Conservation (phyloP, 2,888 invertebrate species). For the Meganola albula region DNA sequence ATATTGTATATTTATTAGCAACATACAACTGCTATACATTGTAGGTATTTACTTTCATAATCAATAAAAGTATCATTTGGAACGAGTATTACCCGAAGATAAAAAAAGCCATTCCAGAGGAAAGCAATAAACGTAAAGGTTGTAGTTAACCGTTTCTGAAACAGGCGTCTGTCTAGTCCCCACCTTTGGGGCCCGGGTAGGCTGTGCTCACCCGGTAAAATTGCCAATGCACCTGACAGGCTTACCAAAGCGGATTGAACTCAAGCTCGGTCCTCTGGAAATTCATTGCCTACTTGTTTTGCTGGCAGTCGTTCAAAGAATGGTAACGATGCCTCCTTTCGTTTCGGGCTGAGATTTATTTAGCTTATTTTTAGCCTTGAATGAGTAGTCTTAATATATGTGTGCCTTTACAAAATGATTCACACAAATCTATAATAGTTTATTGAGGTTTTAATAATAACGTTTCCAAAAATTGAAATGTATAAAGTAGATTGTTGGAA, state of each 20-base stretch:
- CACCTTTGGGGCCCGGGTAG: constrained; percentile 23
- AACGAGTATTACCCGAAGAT: constrained; percentile 33
- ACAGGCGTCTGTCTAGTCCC: constrained; percentile 43
- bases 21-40: too few species aligned
- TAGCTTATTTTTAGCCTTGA: too few species aligned
- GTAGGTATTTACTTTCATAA: constrained; percentile 9
- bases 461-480: too few species aligned
- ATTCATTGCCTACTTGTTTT: constrained; percentile 21
- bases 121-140: constrained; percentile 44
- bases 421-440: too few species aligned
- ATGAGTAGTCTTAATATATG: too few species aligned
- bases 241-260: constrained; percentile 36
- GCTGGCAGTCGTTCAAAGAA: constrained; percentile 23
- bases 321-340: constrained; percentile 25
- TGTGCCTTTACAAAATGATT: too few species aligned
- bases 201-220: constrained; percentile 37
- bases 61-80: constrained; percentile 36
- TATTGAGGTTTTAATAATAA: too few species aligned
- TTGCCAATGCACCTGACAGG: constrained; percentile 59
- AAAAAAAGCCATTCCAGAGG: constrained; percentile 32
- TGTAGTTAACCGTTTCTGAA: constrained; percentile 46
- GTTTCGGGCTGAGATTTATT: constrained; percentile 12
- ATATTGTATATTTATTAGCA: neutral
- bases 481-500: too few species aligned
- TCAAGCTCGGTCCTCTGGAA: constrained; percentile 17